Conservation (phyloP, 2,888 invertebrate species). For the Meteorus cinctellus region DNA sequence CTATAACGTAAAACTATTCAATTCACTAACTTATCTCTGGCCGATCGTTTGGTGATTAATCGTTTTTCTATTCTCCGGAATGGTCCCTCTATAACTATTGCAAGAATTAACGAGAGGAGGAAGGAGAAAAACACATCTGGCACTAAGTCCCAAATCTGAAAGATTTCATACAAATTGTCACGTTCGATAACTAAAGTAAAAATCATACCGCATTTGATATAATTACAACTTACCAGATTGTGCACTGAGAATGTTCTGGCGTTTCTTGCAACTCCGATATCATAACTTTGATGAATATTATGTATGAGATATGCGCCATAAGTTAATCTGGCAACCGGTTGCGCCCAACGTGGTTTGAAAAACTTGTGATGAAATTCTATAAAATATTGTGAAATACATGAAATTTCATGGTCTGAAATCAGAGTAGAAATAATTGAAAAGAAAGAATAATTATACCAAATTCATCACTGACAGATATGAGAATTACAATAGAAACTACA, state of each 20-base stretch:
- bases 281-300: slow-evolving; percentile 58
- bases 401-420: background rate
- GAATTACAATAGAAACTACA: slow-evolving; percentile 53
- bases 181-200: background rate
- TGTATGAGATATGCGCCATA: slow-evolving; percentile 62
- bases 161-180: slow-evolving; percentile 3
- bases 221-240: slow-evolving; percentile 54
- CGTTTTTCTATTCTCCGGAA: slow-evolving; percentile 61
- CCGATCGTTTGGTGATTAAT: slow-evolving; percentile 50
- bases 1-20: background rate
- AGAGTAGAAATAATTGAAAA: background rate
- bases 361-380: slow-evolving; percentile 61
- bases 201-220: background rate
- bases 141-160: slow-evolving; percentile 57
- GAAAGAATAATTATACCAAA: slow-evolving; percentile 54
- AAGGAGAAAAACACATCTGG: slow-evolving; percentile 58
- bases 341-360: slow-evolving; percentile 60
- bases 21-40: background rate
- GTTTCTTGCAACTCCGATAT: slow-evolving; percentile 54
- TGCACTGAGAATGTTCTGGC: slow-evolving; percentile 55
- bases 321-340: slow-evolving; percentile 61
- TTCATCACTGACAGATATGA: slow-evolving; percentile 61
- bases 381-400: slow-evolving; percentile 13
- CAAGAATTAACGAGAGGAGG: slow-evolving; percentile 55
- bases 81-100: slow-evolving; percentile 60